Evolutionary conservation across 1,140 invertebrate species (phyloP), one percentile per base, ranked within the genome.

Genomic region (Eufriesea mexicana): DNA sequence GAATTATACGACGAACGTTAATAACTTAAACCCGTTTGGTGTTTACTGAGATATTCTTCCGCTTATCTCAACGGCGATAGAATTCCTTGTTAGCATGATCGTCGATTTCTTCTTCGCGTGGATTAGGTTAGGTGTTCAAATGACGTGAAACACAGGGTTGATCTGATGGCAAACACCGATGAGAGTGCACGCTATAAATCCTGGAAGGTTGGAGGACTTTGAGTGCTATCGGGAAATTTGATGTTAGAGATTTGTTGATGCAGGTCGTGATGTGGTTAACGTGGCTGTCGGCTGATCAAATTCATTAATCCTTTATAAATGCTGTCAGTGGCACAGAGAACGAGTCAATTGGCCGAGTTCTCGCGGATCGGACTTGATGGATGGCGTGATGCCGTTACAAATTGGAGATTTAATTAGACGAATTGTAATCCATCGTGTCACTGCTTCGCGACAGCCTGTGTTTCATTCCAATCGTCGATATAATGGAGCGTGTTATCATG

Each of bases 41-140:
- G 71, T 74, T 64, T 73, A 59, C 61, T 70, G 23, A 81, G 72
- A 85, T 61, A 85, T 88, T 89, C 85, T 88, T 85, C 79, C 45
- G 14, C 23, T 49, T 12, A 4, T 2, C 42, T n/a, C 57, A 20
- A 35, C 35, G 35, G 4, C 4, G 35, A 35, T 35, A 35, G 1
- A 35, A 35, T 35, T 35, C 1, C 35, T 35, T 4, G 35, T 35
- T 35, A 35, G 4, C 1, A 35, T 35, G 35, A 35, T 35, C 35
- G 35, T 35, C 1, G 35, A 35, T 35, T 35, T 35, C 35, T 1
- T 35, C 1, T 35, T 4, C 35, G 35, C 4, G 35, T 35, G 35
- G n/a, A n/a, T n/a, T n/a, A n/a, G n/a, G n/a, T n/a, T n/a, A n/a
- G n/a, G n/a, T n/a, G n/a, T n/a, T 35, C 35, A 35, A 4, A 35